Conservation (phyloP, 2,797 vertebrate species). For the Chiloscyllium punctatum region DNA sequence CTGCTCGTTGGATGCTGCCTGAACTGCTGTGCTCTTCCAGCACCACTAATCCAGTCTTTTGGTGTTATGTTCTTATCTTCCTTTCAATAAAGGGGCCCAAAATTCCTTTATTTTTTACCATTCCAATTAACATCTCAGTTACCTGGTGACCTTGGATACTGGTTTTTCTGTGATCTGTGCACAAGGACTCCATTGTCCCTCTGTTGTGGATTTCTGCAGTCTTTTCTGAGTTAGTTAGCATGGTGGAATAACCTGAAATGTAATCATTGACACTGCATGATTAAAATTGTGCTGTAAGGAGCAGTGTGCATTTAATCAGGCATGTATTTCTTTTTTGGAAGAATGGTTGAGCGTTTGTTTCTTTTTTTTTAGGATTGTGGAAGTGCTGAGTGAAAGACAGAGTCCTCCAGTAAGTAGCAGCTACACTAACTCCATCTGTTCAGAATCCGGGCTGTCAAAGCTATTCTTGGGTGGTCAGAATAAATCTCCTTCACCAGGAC, state of each 20-base stretch:
- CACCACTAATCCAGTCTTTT: no score
- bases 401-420: neutral
- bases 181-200: no score
- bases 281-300: neutral
- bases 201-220: no score
- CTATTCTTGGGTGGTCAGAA: neutral
- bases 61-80: neutral
- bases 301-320: neutral
- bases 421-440: neutral
- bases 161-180: no score
- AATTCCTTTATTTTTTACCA: no score
- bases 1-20: no score
- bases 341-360: neutral
- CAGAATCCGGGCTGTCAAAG: neutral
- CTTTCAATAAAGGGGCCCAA: no score
- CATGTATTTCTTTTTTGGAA: neutral
- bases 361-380: constrained; percentile 12
- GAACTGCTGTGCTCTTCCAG: no score
- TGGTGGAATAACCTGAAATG: neutral
- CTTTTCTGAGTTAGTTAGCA: no score
- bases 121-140: no score
- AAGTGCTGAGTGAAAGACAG: neutral
- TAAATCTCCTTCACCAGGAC: neutral
- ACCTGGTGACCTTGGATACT: no score
- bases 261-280: neutral